Percentiles rank a stretch among this genome's conserved stretches.
These are phyloP conservation scores for Andrena haemorrhoa DNA, from an alignment of 2,888 invertebrate genomes.

Conservation along the genomic window DNA sequence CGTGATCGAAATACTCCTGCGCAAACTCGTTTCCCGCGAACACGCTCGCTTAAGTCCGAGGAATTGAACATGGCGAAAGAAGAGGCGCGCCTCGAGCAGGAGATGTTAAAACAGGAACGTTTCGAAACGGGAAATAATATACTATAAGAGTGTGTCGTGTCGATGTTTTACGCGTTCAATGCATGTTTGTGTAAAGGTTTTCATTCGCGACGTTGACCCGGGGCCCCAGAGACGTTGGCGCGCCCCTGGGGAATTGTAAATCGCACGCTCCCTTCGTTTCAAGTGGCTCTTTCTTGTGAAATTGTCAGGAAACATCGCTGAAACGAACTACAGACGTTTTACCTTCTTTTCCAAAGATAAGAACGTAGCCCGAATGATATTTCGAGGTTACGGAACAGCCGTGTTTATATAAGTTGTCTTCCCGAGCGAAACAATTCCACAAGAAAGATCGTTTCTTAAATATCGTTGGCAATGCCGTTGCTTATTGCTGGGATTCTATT, in stretches of 20 bases:
- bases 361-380: neutral
- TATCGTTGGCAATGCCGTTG: conserved; percentile 42
- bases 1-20: neutral
- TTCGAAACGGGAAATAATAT: conserved; percentile 17
- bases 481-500: conserved; percentile 43
- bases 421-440: conserved; percentile 26
- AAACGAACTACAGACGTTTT: neutral
- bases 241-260: neutral
- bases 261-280: conserved; percentile 22
- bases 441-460: conserved; percentile 21
- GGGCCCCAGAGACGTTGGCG: neutral
- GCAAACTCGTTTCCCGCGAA: conserved; percentile 5
- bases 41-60: conserved; percentile 20
- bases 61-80: conserved; percentile 31
- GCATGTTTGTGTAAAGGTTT: conserved; percentile 16
- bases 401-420: conserved; percentile 32
- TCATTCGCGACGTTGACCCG: neutral
- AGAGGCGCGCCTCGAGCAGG: neutral
- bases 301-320: conserved; percentile 5
- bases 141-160: conserved; percentile 29
- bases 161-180: conserved; percentile 20
- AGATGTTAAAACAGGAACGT: neutral
- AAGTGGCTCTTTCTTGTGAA: conserved; percentile 23
- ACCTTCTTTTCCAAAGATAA: neutral
- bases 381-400: neutral